A percentile compares a stretch with the other conserved stretches of the same genome.
These are phyloP conservation scores for Drosophila algonquin DNA, from an alignment of 2,888 invertebrate species.

Conservation along the genomic window DNA sequence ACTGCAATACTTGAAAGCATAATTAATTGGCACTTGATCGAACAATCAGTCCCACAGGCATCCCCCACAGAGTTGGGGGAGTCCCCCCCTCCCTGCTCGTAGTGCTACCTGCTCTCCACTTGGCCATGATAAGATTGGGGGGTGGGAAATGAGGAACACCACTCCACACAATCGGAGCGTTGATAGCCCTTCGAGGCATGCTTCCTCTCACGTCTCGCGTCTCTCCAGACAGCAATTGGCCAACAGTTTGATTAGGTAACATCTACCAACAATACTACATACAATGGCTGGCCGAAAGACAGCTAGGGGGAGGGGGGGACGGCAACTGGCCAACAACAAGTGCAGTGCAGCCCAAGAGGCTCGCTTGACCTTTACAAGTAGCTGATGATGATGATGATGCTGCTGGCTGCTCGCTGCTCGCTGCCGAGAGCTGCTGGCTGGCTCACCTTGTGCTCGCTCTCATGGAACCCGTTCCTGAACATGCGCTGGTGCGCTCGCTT, in stretches of 20 bases:
- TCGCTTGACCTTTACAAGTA: slow-evolving; percentile 69
- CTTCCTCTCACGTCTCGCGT: too few relatives aligned
- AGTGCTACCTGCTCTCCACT: neutral
- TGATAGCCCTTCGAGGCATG: too few relatives aligned
- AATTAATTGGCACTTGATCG: neutral
- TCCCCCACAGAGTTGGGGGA: too few relatives aligned
- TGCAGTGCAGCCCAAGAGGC: slow-evolving; percentile 55
- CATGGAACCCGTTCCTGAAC: slow-evolving; percentile 87
- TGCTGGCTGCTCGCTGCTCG: slow-evolving; percentile 7
- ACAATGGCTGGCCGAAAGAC: neutral
- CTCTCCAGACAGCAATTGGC: neutral
- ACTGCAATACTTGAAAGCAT: neutral
- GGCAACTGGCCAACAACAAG: slow-evolving; percentile 41
- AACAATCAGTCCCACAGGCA: neutral
- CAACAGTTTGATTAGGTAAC: slow-evolving; percentile 8
- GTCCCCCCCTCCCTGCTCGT: neutral
- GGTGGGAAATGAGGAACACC: neutral
- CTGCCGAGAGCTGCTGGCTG: slow-evolving; percentile 1
- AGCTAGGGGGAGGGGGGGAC: neutral
- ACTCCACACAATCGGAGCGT: too few relatives aligned
- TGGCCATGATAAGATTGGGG: neutral
- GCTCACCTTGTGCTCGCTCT: slow-evolving; percentile 81
- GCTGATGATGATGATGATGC: slow-evolving; percentile 27
- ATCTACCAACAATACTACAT: slow-evolving; percentile 14
- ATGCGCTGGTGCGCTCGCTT: slow-evolving; percentile 94